A percentile compares a stretch with the other conserved stretches of the same genome.
Evolutionary conservation across 1,140 invertebrate species (phyloP).

Genomic region (Anastatus disparis): DNA sequence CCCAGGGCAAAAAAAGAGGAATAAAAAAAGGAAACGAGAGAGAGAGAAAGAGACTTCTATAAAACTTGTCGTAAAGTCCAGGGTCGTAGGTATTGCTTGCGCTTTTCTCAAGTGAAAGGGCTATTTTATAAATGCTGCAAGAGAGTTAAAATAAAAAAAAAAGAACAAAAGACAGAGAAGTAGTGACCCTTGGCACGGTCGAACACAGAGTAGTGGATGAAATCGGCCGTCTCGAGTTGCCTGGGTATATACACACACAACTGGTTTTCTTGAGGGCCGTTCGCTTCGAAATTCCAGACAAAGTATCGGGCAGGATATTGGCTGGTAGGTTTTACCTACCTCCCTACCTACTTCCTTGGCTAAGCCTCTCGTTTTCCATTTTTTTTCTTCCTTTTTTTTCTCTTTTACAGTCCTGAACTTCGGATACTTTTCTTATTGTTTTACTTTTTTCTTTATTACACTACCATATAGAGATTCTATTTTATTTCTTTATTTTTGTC

Average conservation of each 20-base stretch:
- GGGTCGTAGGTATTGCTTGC: conserved; percentile 10
- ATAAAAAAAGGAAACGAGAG: too few species aligned
- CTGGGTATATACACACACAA: conserved; percentile 47
- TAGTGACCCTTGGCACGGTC: conserved; percentile 31
- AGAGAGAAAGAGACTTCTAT: conserved; percentile 3
- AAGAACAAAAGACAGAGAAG: background rate
- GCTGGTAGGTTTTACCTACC: conserved; percentile 32
- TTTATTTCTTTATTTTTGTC: conserved; percentile 24
- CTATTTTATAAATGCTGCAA: background rate
- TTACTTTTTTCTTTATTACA: conserved; percentile 28
- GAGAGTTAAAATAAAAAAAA: background rate
- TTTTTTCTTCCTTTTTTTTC: conserved; percentile 12
- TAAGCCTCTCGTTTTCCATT: background rate
- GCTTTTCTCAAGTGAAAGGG: conserved; percentile 33
- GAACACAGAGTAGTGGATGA: conserved; percentile 42
- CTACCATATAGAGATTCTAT: conserved; percentile 9
- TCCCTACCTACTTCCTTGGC: conserved; percentile 35
- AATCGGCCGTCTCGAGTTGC: conserved; percentile 32
- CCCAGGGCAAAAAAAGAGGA: too few species aligned
- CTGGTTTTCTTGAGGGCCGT: conserved; percentile 57
- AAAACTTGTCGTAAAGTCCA: conserved; percentile 19
- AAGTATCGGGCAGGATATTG: conserved; percentile 56
- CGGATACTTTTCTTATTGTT: too few species aligned
- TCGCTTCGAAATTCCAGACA: conserved; percentile 58
- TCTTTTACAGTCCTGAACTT: conserved; percentile 9